Percentiles rank a stretch among this genome's conserved stretches.
Conservation (phyloP, 1,140 invertebrate species). For the Bombus breviceps region DNA sequence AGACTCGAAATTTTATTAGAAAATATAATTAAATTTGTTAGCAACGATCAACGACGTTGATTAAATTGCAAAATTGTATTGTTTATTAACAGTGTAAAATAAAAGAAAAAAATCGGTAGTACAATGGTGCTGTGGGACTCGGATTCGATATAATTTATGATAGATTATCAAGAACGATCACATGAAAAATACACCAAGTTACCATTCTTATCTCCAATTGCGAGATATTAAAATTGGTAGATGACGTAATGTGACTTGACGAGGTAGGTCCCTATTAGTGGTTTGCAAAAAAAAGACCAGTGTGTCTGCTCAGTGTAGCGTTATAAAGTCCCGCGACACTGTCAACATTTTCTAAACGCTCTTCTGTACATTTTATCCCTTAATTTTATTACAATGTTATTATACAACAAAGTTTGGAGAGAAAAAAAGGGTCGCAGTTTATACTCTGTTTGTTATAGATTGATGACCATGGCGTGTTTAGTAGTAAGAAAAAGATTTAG, state of each 20-base stretch:
- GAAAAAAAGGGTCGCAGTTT: slow-evolving; percentile 71
- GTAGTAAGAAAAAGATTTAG: slow-evolving; percentile 56
- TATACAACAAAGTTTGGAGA: slow-evolving; percentile 70
- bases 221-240: slow-evolving; percentile 26
- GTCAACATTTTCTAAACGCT: slow-evolving; percentile 78
- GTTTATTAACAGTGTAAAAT: slow-evolving; percentile 20
- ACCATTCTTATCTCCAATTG: slow-evolving; percentile 2
- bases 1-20: neutral
- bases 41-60: neutral
- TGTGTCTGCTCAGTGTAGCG: slow-evolving; percentile 76
- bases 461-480: slow-evolving; percentile 63
- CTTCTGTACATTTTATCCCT: slow-evolving; percentile 81
- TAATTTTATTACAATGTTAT: slow-evolving; percentile 79
- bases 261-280: slow-evolving; percentile 54
- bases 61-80: slow-evolving; percentile 26
- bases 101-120: slow-evolving; percentile 45
- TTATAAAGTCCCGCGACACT: slow-evolving; percentile 74
- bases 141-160: slow-evolving; percentile 33
- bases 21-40: neutral
- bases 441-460: slow-evolving; percentile 66
- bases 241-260: slow-evolving; percentile 9
- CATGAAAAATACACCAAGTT: neutral
- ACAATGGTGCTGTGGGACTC: slow-evolving; percentile 57
- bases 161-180: neutral
- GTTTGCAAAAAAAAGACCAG: slow-evolving; percentile 46